These are phyloP conservation scores for Doryteuthis pealeii DNA, from an alignment of 1,140 invertebrate species.

Conservation along the genomic window DNA sequence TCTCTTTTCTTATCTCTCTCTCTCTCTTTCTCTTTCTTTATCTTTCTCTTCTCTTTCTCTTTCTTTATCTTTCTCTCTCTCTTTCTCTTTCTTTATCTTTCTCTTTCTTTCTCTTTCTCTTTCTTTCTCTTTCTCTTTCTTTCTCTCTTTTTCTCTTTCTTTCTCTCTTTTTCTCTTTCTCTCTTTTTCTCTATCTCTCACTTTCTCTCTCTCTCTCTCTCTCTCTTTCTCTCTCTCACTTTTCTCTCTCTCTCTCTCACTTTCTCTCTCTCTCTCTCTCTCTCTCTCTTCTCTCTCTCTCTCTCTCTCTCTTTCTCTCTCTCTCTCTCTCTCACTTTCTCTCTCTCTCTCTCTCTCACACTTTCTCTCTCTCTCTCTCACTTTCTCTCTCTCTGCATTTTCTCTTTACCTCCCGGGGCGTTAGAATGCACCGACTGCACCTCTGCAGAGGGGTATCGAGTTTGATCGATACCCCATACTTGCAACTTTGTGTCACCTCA, in stretches of 20 bases:
- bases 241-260: constrained; percentile 3
- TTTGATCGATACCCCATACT: no score
- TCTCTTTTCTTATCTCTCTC: not conserved
- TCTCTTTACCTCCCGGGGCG: no score
- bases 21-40: not conserved
- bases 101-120: constrained; percentile 1
- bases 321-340: no score
- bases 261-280: constrained; percentile 8
- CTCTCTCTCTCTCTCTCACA: no score
- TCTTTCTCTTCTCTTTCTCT: not conserved
- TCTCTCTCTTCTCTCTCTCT: no score
- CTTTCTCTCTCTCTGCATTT: no score
- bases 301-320: no score
- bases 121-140: not conserved
- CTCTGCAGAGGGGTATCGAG: no score
- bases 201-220: constrained; percentile 9
- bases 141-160: not conserved
- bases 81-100: not conserved
- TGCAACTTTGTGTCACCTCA: no score
- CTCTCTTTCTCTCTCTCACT: not conserved
- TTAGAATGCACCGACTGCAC: no score
- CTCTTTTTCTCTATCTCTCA: not conserved
- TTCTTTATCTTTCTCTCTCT: not conserved
- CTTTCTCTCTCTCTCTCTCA: no score
- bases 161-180: not conserved